Conservation (phyloP, 2,113 vertebrate genomes). For the Grus americana region DNA sequence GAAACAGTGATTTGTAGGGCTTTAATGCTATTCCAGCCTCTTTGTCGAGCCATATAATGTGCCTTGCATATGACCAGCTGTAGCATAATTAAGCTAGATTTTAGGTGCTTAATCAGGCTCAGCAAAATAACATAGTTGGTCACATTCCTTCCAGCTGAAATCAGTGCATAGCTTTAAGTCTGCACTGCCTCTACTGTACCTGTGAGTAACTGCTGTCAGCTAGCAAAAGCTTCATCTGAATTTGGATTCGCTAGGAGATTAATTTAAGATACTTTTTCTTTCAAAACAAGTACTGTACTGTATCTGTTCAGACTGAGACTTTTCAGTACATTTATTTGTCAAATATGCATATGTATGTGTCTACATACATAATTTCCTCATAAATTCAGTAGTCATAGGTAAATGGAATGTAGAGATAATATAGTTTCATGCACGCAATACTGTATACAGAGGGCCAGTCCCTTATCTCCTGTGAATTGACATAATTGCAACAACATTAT, state of each 20-base stretch:
- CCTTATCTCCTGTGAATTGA: slow-evolving; percentile 49
- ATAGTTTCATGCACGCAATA: not conserved
- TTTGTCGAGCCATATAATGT: not conserved
- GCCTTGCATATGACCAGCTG: slow-evolving; percentile 14
- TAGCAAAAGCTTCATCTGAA: slow-evolving; percentile 35
- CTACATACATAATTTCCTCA: slow-evolving; percentile 43
- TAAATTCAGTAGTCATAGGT: slow-evolving; percentile 12
- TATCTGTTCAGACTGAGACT: slow-evolving; percentile 8
- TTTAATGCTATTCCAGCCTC: not conserved
- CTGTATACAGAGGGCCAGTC: slow-evolving; percentile 15
- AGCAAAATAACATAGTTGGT: slow-evolving; percentile 35
- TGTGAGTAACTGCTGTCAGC: slow-evolving; percentile 58
- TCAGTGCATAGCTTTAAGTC: slow-evolving; percentile 34
- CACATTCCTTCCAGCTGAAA: slow-evolving; percentile 57
- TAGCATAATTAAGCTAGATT: slow-evolving; percentile 47
- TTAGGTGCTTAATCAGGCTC: slow-evolving; percentile 50
- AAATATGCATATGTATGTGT: slow-evolving; percentile 53
- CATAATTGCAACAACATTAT: slow-evolving; percentile 52
- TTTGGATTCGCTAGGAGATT: slow-evolving; percentile 18
- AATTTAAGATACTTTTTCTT: slow-evolving; percentile 32
- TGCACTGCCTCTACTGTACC: slow-evolving; percentile 63
- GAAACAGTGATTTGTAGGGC: not conserved
- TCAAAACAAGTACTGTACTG: slow-evolving; percentile 10
- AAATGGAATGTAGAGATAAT: slow-evolving; percentile 43
- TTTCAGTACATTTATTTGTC: slow-evolving; percentile 39